phyloP scores from a whole-genome alignment of 1,140 invertebrate species.

The Drosophila ficusphila region DNA sequence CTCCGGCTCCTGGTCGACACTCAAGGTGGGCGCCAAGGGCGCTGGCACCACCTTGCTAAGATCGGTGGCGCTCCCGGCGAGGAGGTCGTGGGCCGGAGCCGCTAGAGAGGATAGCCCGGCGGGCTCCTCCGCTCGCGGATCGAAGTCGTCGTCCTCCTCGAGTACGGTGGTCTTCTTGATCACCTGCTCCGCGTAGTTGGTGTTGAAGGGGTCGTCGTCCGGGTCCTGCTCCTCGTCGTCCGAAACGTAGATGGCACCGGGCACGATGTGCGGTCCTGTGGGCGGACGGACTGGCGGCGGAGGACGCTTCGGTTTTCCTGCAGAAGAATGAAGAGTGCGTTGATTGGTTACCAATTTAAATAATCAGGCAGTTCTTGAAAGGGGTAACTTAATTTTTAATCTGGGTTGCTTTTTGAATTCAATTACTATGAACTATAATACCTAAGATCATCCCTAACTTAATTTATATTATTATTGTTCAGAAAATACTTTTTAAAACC shows the following conservation, averaged over 20 bases:
- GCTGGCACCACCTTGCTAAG: constrained; percentile 88
- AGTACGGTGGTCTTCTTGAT: constrained; percentile 89
- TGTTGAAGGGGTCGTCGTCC: constrained; percentile 92
- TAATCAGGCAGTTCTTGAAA: no score
- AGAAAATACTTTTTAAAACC: no score
- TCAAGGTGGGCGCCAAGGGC: constrained; percentile 87
- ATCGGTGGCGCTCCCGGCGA: constrained; percentile 91
- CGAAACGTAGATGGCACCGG: constrained; percentile 76
- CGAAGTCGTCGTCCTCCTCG: constrained; percentile 88
- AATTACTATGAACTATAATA: no score
- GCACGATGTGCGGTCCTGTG: constrained; percentile 81
- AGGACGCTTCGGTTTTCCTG: constrained; percentile 56
- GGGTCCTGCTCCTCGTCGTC: constrained; percentile 84
- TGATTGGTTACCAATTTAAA: no score
- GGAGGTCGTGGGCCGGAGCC: constrained; percentile 85
- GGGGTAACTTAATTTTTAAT: no score
- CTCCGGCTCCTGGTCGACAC: constrained; percentile 84
- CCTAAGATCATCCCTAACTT: no score
- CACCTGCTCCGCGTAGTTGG: constrained; percentile 91
- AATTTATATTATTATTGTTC: no score
- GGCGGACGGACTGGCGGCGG: constrained; percentile 64
- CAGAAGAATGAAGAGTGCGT: background rate
- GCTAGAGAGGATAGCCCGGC: constrained; percentile 29
- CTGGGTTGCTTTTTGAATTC: no score
- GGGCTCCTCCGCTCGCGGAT: constrained; percentile 87